Conservation (phyloP, 2,113 vertebrate species). For the Ceratotherium simum region DNA sequence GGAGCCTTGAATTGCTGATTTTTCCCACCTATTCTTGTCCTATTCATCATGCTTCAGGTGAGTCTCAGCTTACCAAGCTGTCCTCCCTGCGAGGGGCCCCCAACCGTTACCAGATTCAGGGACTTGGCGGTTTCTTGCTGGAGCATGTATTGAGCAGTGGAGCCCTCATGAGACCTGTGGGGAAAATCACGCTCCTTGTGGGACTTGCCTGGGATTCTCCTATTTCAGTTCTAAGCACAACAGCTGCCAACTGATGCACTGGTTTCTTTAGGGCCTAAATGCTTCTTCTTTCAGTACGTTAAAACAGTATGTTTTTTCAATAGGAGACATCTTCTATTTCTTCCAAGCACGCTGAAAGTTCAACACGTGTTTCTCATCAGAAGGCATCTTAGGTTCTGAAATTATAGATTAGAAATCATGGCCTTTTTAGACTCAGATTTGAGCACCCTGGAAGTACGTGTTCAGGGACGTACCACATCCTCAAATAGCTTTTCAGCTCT, state of each 20-base stretch:
- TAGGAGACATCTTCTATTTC: not conserved
- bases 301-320: not conserved
- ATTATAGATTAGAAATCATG: not conserved
- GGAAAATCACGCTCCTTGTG: not conserved
- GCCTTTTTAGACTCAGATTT: not conserved
- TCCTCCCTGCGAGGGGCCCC: fast-evolving
- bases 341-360: not conserved
- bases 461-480: not conserved
- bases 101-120: not conserved
- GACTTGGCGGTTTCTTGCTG: not conserved
- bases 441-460: not conserved
- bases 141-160: not conserved
- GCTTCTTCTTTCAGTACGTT: not conserved
- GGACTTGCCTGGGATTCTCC: not conserved
- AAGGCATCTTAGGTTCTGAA: not conserved
- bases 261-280: not conserved
- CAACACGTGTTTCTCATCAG: not conserved
- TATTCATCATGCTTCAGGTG: fast-evolving
- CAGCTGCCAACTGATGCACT: not conserved
- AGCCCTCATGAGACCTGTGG: not conserved
- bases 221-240: not conserved
- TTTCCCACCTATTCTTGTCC: not conserved
- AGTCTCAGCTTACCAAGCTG: not conserved
- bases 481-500: not conserved
- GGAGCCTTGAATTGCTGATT: not conserved